Base-by-base conservation (phyloP, 2,113 vertebrate genomes). In the Mellivora capensis region DNA sequence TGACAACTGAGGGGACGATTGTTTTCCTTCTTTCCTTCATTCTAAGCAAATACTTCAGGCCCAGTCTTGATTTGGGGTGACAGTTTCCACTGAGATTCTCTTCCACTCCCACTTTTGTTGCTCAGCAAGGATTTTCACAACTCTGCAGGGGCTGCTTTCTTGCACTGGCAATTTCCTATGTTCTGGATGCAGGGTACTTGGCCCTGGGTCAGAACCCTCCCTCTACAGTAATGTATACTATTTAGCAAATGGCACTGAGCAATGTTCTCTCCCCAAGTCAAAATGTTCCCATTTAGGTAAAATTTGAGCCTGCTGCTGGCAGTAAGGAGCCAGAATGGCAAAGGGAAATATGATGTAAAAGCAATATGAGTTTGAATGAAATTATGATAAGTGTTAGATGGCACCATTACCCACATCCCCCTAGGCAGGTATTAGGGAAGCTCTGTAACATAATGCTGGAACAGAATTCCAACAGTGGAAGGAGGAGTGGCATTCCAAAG, bases 301-400 rank as follows among this genome's bases (percentile, higher is more conserved):
- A 98, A 98, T 97, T 98, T 97, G 98, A 99, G 98, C 98, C 98
- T 98, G 98, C 98, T 98, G 98, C 98, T 99, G 98, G 96, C 93
- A 98, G 97, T 98, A 98, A 98, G 98, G 97, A 98, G 98, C 97
- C 98, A 98, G 98, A 99, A 98, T 97, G 97, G 98, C 97, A 98
- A 98, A 98, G 87, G 94, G 97, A 98, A 98, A 98, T 98, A 98
- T 97, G 98, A 98, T 98, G 97, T 97, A 98, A 98, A 98, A 98
- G 98, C 97, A 98, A 98, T 98, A 98, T 98, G 98, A 98, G 97
- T 98, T 98, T 97, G 98, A 98, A 98, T 98, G 96, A 98, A 98
- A 99, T 99, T 98, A 98, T 98, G 98, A 94, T 98, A 98, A 98
- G 98, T 98, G 96, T 99, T 98, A 98, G 98, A 98, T 99, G 98